Conservation (phyloP, 2,797 vertebrate genomes). For the Agapornis canus region DNA sequence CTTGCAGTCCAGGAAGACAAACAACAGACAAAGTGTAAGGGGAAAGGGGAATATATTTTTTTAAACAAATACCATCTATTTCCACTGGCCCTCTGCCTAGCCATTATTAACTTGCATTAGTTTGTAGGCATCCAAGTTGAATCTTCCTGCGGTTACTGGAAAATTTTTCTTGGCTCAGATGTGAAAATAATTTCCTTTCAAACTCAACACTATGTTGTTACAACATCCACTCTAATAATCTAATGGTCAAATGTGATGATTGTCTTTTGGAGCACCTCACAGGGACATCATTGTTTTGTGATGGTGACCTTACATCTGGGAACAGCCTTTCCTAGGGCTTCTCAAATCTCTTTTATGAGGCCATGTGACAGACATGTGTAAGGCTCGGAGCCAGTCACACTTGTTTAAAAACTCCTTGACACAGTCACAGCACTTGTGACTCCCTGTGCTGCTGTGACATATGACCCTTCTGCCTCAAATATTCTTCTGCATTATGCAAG, state of each 20-base stretch:
- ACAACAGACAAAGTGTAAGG: not conserved
- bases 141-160: conserved; percentile 45
- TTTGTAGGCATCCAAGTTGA: not conserved
- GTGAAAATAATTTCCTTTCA: conserved; percentile 40
- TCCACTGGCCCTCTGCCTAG: conserved; percentile 14
- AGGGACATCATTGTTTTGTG: not conserved
- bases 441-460: not conserved
- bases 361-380: not conserved
- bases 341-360: not conserved
- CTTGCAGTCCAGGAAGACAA: not conserved
- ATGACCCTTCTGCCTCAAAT: conserved; percentile 17
- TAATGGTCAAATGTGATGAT: conserved; percentile 2
- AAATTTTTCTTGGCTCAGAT: conserved; percentile 41
- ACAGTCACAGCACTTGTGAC: conserved; percentile 18
- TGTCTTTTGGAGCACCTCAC: not conserved
- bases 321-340: conserved; percentile 2
- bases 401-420: conserved; percentile 24
- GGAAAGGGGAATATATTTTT: not conserved
- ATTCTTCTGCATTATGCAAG: conserved; percentile 45
- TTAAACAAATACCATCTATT: conserved; percentile 3
- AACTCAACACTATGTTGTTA: conserved; percentile 36
- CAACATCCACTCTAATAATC: conserved; percentile 26
- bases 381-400: not conserved
- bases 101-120: conserved; percentile 6
- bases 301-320: conserved; percentile 8